Evolutionary conservation across 1,140 invertebrate genomes (phyloP).

Genomic region (Zophobas atratus): DNA sequence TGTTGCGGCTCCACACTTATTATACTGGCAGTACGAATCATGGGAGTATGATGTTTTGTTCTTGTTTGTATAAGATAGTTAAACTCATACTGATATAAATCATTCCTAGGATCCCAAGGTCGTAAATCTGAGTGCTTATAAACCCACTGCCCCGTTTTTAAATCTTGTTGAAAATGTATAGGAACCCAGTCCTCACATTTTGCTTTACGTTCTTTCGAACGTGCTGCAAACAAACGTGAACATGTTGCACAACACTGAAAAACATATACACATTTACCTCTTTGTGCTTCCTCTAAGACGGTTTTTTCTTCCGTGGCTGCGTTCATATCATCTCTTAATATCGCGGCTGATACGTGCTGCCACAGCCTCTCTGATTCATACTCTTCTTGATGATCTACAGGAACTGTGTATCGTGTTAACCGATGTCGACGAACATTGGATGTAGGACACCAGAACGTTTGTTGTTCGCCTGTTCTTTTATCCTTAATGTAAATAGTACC

Average conservation of each 20-base stretch:
- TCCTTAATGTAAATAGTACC: conserved; percentile 88
- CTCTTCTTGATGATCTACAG: conserved; percentile 81
- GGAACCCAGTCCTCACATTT: conserved; percentile 78
- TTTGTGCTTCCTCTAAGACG: conserved; percentile 88
- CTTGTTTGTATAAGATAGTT: conserved; percentile 81
- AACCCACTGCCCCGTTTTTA: conserved; percentile 75
- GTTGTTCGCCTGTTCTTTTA: conserved; percentile 80
- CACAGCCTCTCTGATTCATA: conserved; percentile 92
- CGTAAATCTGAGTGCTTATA: conserved; percentile 83
- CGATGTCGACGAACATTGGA: conserved; percentile 78
- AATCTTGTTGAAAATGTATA: conserved; percentile 80
- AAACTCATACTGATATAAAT: conserved; percentile 85
- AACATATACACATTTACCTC: conserved; percentile 64
- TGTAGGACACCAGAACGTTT: conserved; percentile 83
- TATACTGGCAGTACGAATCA: conserved; percentile 76
- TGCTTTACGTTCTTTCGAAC: conserved; percentile 74
- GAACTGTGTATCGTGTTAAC: conserved; percentile 85
- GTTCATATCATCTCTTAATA: conserved; percentile 80
- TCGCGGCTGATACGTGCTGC: conserved; percentile 87
- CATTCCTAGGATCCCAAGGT: conserved; percentile 88
- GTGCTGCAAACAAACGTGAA: conserved; percentile 50
- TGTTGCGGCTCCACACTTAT: conserved; percentile 73
- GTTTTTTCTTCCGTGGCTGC: conserved; percentile 93
- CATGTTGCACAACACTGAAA: not conserved
- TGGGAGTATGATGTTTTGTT: conserved; percentile 81